Evolutionary conservation across 2,113 vertebrate genomes (phyloP), one percentile per base, ranked within the genome.

Genomic region (Suncus etruscus): DNA sequence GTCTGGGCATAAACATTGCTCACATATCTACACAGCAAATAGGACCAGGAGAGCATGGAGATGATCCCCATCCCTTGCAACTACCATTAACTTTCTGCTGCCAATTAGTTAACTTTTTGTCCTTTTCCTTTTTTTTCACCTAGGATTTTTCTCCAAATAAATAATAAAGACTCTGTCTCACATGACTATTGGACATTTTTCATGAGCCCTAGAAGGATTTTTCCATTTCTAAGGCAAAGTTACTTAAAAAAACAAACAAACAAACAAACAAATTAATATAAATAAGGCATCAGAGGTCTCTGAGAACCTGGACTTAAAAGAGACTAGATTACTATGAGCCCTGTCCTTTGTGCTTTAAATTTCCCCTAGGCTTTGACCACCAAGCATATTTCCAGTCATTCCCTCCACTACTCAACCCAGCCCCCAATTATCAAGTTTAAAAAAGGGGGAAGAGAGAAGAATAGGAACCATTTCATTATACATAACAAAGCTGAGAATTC

Each of bases 61-160:
- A 29, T 78, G 32, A 10, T 18, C 14, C n/a, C 8, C 22, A 31
- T 63, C 22, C n/a, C 31, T 31, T 11, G n/a, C 6, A 70, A 18
- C 72, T 75, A 32, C 8, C 65, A 10, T 86, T 58, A 74, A 20
- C 65, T 83, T 91, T 89, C 51, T 94, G 58, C 47, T 90, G 83
- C 81, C 45, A 65, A 1, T 75, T 73, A 80, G 39, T 73, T 66
- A 15, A 39, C 51, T 88, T 18, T 48, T 4, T 20, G 50, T 29
- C 20, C 54, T 31, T 70, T 54, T 31, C 3, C 12, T 86, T 72
- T 70, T 68, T 12, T 25, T 27, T 66, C 32, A 94, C 18, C 11
- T 79, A 39, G 82, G 29, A 58, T 91, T 87, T 87, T 84, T 72
- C 82, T 58, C 10, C 31, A 1, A 20, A 39, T 72, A 51, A 89